Evolutionary conservation across 2,113 vertebrate genomes (phyloP).

Genomic region (Spilogale gracilis): DNA sequence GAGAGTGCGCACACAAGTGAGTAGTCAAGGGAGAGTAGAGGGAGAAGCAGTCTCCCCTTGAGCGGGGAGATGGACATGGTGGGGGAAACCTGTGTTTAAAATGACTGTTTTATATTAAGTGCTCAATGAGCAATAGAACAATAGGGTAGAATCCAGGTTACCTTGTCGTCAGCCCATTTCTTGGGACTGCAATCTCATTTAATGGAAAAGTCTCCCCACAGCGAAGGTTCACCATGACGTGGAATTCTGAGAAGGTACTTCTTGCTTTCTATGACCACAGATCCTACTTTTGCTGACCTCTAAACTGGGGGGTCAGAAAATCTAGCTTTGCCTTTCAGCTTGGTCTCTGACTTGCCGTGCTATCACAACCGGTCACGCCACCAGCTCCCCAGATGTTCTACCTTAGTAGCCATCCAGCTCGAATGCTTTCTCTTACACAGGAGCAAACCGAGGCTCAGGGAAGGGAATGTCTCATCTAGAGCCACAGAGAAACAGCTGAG

Average conservation of each 20-base stretch:
- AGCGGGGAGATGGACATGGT: not conserved
- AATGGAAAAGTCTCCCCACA: not conserved
- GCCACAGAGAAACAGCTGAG: not conserved
- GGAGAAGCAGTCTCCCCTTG: too few species aligned
- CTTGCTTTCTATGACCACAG: not conserved
- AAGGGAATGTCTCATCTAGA: not conserved
- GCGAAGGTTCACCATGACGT: not conserved
- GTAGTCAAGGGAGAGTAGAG: too few species aligned
- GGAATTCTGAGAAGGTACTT: not conserved
- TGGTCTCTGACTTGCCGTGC: not conserved
- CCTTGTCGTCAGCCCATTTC: not conserved
- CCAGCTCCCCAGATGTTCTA: not conserved
- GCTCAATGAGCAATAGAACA: not conserved
- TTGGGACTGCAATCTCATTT: not conserved
- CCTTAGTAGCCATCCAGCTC: not conserved
- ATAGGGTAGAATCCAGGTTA: not conserved
- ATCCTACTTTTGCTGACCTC: not conserved
- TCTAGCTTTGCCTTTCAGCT: not conserved
- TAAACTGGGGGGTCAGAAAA: not conserved
- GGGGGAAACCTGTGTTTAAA: not conserved
- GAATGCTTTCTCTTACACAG: not conserved
- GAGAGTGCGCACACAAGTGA: too few species aligned
- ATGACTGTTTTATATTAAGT: not conserved
- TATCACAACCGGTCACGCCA: not conserved
- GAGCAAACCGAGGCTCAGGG: not conserved